A percentile compares a stretch with the other conserved stretches of the same genome.
These are phyloP conservation scores for Periophthalmodon schlosseri DNA, from an alignment of 2,113 vertebrate genomes.

Conservation along the genomic window DNA sequence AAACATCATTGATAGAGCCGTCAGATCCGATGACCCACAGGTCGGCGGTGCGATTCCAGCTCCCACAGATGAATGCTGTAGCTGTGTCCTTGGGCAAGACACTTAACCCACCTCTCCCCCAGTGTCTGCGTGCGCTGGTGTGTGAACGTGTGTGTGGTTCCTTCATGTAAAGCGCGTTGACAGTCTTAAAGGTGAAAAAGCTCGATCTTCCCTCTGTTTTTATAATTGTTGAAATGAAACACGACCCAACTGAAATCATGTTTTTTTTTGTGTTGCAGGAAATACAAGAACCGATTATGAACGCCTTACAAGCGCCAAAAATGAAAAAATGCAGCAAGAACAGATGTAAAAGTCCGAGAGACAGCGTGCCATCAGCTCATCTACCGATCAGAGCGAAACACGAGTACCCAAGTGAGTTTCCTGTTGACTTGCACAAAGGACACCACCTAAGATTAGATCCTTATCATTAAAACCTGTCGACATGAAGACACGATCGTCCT, in stretches of 20 bases:
- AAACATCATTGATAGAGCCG: too few relatives aligned
- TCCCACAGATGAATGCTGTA: too few relatives aligned
- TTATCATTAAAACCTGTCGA: background rate
- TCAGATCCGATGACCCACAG: too few relatives aligned
- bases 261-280: slow-evolving; percentile 57
- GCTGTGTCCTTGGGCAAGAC: too few relatives aligned
- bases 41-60: too few relatives aligned
- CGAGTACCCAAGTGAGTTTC: slow-evolving; percentile 70
- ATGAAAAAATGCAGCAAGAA: slow-evolving; percentile 23
- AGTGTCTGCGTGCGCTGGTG: too few relatives aligned
- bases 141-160: too few relatives aligned
- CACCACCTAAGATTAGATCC: background rate
- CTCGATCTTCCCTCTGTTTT: background rate
- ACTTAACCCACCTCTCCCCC: too few relatives aligned
- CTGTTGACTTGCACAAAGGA: background rate
- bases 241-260: background rate
- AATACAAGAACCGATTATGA: slow-evolving; percentile 69
- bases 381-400: slow-evolving; percentile 67
- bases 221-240: background rate
- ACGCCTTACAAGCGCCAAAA: slow-evolving; percentile 67
- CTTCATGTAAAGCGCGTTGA: too few relatives aligned
- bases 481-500: background rate
- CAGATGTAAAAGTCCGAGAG: slow-evolving; percentile 52
- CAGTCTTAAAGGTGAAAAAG: too few relatives aligned
- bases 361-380: slow-evolving; percentile 70